Conservation (phyloP, 92 coral and sea anemone species). For the Heliopora coerulea region DNA sequence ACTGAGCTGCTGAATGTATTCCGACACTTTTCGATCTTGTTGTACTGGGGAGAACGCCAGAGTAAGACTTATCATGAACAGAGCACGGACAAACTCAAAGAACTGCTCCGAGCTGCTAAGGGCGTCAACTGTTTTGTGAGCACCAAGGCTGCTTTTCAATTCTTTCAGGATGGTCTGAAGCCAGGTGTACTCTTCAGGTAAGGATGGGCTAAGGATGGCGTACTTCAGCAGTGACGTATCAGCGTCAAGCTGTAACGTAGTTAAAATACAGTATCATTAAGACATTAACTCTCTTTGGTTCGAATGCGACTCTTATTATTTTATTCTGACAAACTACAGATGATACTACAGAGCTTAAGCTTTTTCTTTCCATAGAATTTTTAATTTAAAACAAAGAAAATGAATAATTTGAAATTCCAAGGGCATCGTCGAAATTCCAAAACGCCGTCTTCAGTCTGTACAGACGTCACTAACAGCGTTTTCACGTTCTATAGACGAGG, state of each 20-base stretch:
- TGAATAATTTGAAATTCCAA: too few species aligned
- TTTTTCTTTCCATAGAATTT: too few species aligned
- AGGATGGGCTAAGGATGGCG: slow-evolving; percentile 24
- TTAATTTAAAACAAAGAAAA: too few species aligned
- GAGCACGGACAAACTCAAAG: slow-evolving; percentile 35
- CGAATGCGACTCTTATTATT: too few species aligned
- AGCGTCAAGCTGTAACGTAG: slow-evolving; percentile 24
- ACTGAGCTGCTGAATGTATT: slow-evolving; percentile 23
- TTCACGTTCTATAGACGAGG: too few species aligned
- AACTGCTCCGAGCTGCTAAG: slow-evolving; percentile 30
- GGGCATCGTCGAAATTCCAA: too few species aligned
- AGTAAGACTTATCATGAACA: slow-evolving; percentile 31
- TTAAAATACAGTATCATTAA: background rate
- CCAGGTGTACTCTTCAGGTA: slow-evolving; percentile 3
- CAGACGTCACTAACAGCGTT: too few species aligned
- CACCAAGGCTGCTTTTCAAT: slow-evolving; percentile 30
- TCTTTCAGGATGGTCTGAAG: slow-evolving; percentile 29
- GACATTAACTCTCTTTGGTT: too few species aligned
- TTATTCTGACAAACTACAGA: too few species aligned
- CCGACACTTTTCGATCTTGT: slow-evolving; percentile 19
- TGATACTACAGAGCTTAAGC: too few species aligned
- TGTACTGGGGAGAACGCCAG: slow-evolving; percentile 27
- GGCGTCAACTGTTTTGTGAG: slow-evolving; percentile 30
- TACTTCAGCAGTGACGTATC: slow-evolving; percentile 25
- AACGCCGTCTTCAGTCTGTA: too few species aligned